A percentile compares a stretch with the other conserved stretches of the same genome.
Conservation (phyloP, 1,140 invertebrate species). For the Euborellia annulipes region DNA sequence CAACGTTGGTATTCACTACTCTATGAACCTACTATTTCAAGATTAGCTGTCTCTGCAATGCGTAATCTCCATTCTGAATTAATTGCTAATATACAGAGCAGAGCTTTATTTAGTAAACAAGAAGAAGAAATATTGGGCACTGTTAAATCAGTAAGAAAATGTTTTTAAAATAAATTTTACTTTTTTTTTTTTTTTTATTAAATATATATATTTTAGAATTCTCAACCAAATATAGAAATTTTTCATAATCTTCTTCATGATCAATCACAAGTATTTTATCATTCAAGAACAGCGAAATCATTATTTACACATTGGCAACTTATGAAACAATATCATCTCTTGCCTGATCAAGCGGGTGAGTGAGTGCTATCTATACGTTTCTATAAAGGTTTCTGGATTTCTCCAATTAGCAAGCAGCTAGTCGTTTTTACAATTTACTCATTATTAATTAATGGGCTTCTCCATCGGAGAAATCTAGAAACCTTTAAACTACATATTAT, state of each 20-base stretch:
- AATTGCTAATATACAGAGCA: conserved; percentile 68
- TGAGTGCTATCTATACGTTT: too few species aligned
- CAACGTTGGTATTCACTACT: conserved; percentile 90
- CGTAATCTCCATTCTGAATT: conserved; percentile 84
- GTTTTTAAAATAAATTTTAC: conserved; percentile 1
- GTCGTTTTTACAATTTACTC: too few species aligned
- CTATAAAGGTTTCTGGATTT: too few species aligned
- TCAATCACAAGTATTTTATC: conserved; percentile 73
- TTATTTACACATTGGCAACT: conserved; percentile 81
- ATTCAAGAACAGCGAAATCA: conserved; percentile 67
- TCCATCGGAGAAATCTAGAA: too few species aligned
- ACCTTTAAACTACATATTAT: too few species aligned
- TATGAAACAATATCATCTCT: conserved; percentile 82
- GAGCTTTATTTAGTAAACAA: conserved; percentile 72
- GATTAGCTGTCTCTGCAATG: conserved; percentile 81
- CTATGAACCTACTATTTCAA: conserved; percentile 76
- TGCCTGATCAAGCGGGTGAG: conserved; percentile 75
- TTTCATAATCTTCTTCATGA: conserved; percentile 79
- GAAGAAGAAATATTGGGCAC: conserved; percentile 79
- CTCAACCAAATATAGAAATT: conserved; percentile 51
- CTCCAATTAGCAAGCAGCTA: too few species aligned
- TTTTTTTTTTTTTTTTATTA: neutral
- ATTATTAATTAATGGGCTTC: too few species aligned
- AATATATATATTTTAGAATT: conserved; percentile 26
- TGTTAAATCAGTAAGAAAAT: conserved; percentile 55